A percentile compares a stretch with the other conserved stretches of the same genome.
Conservation (phyloP, 2,797 vertebrate genomes). For the Cirrhinus molitorella region DNA sequence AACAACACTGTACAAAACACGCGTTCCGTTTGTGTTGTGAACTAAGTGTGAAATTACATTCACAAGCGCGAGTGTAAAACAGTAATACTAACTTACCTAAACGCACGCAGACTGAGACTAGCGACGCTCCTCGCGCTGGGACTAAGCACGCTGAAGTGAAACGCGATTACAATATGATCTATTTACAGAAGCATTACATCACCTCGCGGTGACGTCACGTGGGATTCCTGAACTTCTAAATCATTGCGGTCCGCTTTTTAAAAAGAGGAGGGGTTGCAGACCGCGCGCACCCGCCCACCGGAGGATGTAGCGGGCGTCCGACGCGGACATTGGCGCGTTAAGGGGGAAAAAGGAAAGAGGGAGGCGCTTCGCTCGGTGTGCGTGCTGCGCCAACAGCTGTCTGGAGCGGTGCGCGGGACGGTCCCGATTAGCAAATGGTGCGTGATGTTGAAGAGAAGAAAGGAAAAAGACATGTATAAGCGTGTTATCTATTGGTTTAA, state of each 20-base stretch:
- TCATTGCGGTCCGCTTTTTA: slow-evolving; percentile 90
- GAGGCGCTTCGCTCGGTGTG: slow-evolving; percentile 23
- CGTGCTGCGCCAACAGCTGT: slow-evolving; percentile 48
- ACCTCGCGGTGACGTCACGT: slow-evolving; percentile 99
- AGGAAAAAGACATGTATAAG: slow-evolving; percentile 14
- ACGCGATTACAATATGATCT: slow-evolving; percentile 98
- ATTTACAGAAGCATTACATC: slow-evolving; percentile 99
- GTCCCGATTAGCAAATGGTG: slow-evolving; percentile 36
- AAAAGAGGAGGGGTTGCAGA: slow-evolving; percentile 45
- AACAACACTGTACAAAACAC: neutral
- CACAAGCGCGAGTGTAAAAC: neutral
- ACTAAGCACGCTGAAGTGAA: slow-evolving; percentile 57
- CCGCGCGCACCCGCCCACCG: slow-evolving; percentile 19
- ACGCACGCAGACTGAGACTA: slow-evolving; percentile 44
- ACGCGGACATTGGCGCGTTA: slow-evolving; percentile 40
- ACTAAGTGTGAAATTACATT: neutral
- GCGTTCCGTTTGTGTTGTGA: neutral
- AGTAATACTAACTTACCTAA: slow-evolving; percentile 55
- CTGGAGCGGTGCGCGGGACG: slow-evolving; percentile 57
- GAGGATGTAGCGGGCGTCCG: neutral
- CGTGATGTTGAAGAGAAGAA: neutral
- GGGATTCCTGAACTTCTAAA: slow-evolving; percentile 99
- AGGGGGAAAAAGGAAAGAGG: neutral
- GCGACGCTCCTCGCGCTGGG: slow-evolving; percentile 54
- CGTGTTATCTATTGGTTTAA: slow-evolving; percentile 15